phyloP scores from a whole-genome alignment of 2,797 vertebrate species.

The Leucoraja ocellata region DNA sequence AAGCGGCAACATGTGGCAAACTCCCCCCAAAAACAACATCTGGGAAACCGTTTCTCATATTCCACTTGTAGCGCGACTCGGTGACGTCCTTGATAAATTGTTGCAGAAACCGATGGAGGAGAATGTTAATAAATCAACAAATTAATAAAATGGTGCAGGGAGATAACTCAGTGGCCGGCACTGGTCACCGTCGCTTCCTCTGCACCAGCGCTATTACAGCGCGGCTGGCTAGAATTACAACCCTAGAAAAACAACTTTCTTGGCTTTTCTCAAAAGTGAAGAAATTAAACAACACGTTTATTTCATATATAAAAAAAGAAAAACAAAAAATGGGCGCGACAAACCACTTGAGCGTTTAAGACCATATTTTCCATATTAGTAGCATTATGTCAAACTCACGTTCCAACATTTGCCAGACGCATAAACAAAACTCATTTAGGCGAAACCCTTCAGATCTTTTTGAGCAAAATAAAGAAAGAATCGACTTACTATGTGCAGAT shows the following conservation, averaged over 20 bases:
- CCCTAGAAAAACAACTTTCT: neutral
- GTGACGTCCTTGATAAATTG: neutral
- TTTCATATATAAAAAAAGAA: neutral
- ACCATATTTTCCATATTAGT: too few relatives aligned
- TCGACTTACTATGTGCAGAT: slow-evolving; percentile 25
- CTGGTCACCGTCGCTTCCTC: too few relatives aligned
- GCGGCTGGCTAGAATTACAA: neutral
- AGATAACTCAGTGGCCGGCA: too few relatives aligned
- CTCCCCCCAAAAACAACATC: neutral
- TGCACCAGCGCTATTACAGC: neutral
- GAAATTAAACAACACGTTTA: too few relatives aligned
- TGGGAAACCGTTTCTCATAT: neutral
- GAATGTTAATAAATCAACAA: neutral
- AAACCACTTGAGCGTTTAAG: neutral
- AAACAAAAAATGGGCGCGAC: too few relatives aligned
- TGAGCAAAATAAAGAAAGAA: neutral
- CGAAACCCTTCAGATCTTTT: neutral
- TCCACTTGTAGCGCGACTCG: neutral
- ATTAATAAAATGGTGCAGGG: neutral
- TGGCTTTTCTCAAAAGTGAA: neutral
- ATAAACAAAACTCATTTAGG: too few relatives aligned
- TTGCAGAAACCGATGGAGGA: neutral
- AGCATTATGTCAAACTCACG: neutral
- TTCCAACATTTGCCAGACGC: neutral
- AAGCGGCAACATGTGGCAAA: neutral